Percentiles rank a stretch among this genome's conserved stretches.
These are phyloP conservation scores for Endotricha flammealis DNA, from an alignment of 2,888 invertebrate species.

Conservation along the genomic window DNA sequence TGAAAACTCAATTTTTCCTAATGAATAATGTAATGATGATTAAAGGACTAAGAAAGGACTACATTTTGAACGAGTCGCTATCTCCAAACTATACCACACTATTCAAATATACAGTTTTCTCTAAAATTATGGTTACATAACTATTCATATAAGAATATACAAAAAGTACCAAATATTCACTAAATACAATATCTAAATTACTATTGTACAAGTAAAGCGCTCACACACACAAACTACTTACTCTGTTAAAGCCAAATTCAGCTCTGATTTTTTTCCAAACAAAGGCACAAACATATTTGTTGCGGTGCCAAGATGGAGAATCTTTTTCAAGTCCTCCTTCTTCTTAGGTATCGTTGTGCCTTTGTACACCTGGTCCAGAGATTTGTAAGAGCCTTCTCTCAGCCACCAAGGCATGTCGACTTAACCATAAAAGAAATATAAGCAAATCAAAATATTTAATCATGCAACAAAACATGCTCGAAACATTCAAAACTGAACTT, in stretches of 20 bases:
- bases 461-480: conserved; percentile 13
- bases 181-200: too few relatives aligned
- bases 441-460: conserved; percentile 26
- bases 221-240: conserved; percentile 30
- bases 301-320: conserved; percentile 69
- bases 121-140: too few relatives aligned
- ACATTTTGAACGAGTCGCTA: too few relatives aligned
- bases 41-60: too few relatives aligned
- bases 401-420: conserved; percentile 81
- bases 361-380: conserved; percentile 81
- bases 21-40: too few relatives aligned
- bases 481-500: background rate
- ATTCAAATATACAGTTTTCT: too few relatives aligned
- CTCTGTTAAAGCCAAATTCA: conserved; percentile 29
- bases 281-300: conserved; percentile 44
- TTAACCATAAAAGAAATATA: conserved; percentile 46
- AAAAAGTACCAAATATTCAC: too few relatives aligned
- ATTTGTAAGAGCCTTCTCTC: conserved; percentile 80
- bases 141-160: too few relatives aligned
- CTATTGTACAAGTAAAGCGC: conserved; percentile 17
- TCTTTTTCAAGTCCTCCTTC: conserved; percentile 78
- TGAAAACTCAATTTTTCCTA: background rate
- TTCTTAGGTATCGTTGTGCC: conserved; percentile 78
- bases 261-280: too few relatives aligned
- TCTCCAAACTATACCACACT: too few relatives aligned